A percentile compares a stretch with the other conserved stretches of the same genome.
phyloP scores from a whole-genome alignment of 2,113 vertebrate genomes.

The Muscicapa adusta region DNA sequence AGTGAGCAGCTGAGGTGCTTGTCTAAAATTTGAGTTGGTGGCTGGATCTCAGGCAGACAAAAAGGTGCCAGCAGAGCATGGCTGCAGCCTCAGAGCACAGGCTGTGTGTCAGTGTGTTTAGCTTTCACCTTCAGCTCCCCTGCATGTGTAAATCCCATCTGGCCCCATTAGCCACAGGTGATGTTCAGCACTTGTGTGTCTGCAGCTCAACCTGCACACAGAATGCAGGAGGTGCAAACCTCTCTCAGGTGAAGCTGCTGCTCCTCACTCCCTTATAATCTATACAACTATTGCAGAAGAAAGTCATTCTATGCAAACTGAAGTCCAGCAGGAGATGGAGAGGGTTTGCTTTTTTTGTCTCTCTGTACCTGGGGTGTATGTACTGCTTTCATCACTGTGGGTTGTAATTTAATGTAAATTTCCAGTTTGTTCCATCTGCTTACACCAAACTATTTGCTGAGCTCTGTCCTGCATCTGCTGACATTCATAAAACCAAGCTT shows the following conservation, averaged over 20 bases:
- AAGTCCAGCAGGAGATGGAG: background rate
- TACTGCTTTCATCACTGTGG: background rate
- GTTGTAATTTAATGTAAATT: background rate
- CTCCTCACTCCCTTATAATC: background rate
- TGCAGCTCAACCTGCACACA: background rate
- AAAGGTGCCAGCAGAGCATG: accelerated
- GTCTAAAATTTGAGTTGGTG: background rate
- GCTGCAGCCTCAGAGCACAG: background rate
- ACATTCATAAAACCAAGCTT: background rate
- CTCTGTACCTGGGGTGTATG: background rate
- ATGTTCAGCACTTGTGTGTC: accelerated
- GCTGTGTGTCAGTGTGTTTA: background rate
- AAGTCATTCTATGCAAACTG: background rate
- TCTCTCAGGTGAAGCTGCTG: background rate
- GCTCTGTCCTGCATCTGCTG: background rate
- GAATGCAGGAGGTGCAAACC: background rate
- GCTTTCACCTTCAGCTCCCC: background rate
- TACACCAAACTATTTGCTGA: background rate
- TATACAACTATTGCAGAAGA: accelerated
- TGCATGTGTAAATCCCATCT: background rate
- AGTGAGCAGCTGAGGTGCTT: accelerated
- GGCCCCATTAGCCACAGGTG: background rate
- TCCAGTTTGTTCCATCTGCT: background rate
- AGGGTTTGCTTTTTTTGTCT: background rate
- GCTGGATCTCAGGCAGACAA: background rate